Percentiles rank a stretch among this genome's conserved stretches.
Conservation (phyloP, 2,113 vertebrate species). For the Scomber scombrus region DNA sequence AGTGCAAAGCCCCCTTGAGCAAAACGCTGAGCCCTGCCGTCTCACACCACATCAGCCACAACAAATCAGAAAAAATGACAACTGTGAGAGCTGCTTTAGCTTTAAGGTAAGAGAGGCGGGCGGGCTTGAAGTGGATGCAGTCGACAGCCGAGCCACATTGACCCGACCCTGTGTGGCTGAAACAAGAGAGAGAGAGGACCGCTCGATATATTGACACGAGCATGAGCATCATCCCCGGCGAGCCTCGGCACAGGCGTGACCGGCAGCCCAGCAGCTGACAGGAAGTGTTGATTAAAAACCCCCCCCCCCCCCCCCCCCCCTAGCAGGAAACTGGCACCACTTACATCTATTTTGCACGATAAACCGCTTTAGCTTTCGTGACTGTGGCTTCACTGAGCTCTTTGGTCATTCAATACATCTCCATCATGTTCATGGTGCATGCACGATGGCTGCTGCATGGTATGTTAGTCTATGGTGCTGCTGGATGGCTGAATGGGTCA, state of each 20-base stretch:
- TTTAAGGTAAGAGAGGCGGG: neutral
- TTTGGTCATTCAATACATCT: neutral
- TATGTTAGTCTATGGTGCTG: no score
- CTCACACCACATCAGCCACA: neutral
- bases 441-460: no score
- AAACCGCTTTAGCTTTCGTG: neutral
- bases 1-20: neutral
- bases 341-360: neutral
- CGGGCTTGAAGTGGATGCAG: neutral
- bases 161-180: constrained; percentile 21
- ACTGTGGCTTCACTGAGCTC: neutral
- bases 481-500: no score
- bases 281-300: constrained; percentile 46
- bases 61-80: neutral
- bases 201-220: constrained; percentile 40
- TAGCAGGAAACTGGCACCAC: neutral
- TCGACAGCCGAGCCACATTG: neutral
- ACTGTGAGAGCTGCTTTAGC: neutral
- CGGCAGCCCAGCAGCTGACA: constrained; percentile 19
- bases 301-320: neutral
- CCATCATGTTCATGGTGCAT: neutral
- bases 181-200: constrained; percentile 16
- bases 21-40: neutral
- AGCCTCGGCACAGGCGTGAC: neutral
- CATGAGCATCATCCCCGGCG: neutral